Evolutionary conservation across 2,113 vertebrate species (phyloP), one percentile per base, ranked within the genome.

Genomic region (Lutjanus erythropterus): DNA sequence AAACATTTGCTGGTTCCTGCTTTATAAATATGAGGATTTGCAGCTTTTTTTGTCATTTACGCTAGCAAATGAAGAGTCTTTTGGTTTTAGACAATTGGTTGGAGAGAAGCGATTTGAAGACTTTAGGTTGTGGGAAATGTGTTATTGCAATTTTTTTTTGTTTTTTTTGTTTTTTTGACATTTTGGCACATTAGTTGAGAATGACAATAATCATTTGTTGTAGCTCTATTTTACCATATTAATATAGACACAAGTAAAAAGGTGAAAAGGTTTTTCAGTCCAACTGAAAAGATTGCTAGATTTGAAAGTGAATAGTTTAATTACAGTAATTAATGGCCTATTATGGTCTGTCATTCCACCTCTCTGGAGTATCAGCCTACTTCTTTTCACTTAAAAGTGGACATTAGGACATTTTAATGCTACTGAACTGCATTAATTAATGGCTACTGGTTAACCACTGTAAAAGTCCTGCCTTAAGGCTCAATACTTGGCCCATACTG

Each of bases 341-440:
- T 80, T 73, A 46, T 71, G 29, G 5, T 37, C 3, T 33, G 27
- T 53, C 35, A 31, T 39, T 33, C 29, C 71, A 66, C 46, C 29
- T 80, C 74, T 72, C 81, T 60, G 56, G 84, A 88, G 90, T 75
- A 67, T 58, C 79, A 82, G 55, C 84, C 70, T 81, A 81, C 41
- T 83, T 87, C 29, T 73, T 58, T 73, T 65, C 58, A 42, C 47
- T 80, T 68, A 33, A 82, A 76, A 76, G 78, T 86, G 82, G 86
- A 83, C 87, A 74, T 46, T 83, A 31, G 67, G 41, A 71, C 27
- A 29, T 64, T 76, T 25, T 77, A 70, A 62, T 79, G 55, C 29
- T 70, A 78, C 81, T 88, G 52, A 80, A 53, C 33, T 81, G 46
- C 76, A 29, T 88, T 94, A 88, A 94, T 92, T 91, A 87, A 80